Percentiles rank a stretch among this genome's conserved stretches.
Evolutionary conservation across 1,140 invertebrate genomes (phyloP).

Genomic region (Brevipalpus yothersi): DNA sequence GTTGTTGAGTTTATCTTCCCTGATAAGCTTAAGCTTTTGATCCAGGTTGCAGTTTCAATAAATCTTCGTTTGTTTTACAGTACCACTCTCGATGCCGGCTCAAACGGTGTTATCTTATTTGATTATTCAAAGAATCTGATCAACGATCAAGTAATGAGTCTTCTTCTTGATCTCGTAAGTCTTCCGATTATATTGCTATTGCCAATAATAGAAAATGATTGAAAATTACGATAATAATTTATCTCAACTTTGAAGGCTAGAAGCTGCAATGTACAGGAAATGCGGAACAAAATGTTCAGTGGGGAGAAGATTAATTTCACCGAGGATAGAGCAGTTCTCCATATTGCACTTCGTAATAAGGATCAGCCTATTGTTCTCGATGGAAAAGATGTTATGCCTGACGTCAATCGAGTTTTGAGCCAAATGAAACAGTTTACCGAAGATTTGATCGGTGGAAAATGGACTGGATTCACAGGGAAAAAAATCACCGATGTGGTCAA

Average conservation of each 20-base stretch:
- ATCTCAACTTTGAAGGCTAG: conserved; percentile 31
- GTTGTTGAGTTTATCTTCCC: neutral
- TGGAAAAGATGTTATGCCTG: conserved; percentile 76
- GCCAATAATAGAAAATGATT: neutral
- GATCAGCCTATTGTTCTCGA: conserved; percentile 56
- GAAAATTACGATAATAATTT: neutral
- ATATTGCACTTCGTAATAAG: conserved; percentile 74
- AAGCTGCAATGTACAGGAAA: conserved; percentile 51
- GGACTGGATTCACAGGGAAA: conserved; percentile 79
- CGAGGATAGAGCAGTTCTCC: conserved; percentile 80
- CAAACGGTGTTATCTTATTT: conserved; percentile 61
- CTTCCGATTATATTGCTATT: neutral
- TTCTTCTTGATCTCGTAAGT: conserved; percentile 50
- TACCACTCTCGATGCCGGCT: conserved; percentile 40
- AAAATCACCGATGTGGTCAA: conserved; percentile 92
- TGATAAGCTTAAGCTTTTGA: neutral
- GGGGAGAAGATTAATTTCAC: conserved; percentile 96
- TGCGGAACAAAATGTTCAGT: conserved; percentile 72
- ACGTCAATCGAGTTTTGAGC: conserved; percentile 63
- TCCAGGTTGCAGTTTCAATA: neutral
- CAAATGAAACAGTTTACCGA: conserved; percentile 77
- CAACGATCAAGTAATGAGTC: conserved; percentile 40
- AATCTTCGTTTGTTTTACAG: conserved; percentile 25
- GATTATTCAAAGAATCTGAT: conserved; percentile 95
- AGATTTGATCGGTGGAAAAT: conserved; percentile 37